phyloP scores from a whole-genome alignment of 64 coral and sea anemone species.

The Pocillopora verrucosa region DNA sequence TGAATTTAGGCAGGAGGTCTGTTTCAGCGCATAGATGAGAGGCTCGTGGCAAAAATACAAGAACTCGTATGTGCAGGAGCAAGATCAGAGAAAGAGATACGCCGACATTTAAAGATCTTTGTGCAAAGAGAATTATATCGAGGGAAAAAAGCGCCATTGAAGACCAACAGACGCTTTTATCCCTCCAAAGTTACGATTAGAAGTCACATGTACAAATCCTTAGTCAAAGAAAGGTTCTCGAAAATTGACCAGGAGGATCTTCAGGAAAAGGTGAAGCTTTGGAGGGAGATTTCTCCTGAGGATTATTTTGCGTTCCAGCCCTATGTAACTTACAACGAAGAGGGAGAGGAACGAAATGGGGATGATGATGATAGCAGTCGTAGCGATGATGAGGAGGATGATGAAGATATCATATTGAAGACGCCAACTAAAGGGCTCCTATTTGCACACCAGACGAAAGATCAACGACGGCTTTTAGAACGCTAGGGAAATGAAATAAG shows the following conservation, averaged over 20 bases:
- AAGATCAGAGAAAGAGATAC: constrained; percentile 21
- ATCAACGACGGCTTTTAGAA: too few species aligned
- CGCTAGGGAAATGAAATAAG: too few species aligned
- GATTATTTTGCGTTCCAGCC: constrained; percentile 43
- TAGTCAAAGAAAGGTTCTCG: constrained; percentile 15
- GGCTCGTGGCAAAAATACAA: background rate
- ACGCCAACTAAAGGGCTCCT: too few species aligned
- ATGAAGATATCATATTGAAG: too few species aligned
- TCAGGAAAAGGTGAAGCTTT: constrained; percentile 14
- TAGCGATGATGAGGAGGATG: too few species aligned
- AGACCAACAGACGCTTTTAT: constrained; percentile 29
- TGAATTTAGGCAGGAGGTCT: constrained; percentile 7
- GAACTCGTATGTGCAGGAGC: background rate
- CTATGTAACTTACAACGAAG: constrained; percentile 1
- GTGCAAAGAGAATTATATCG: constrained; percentile 20
- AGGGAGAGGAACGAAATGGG: background rate
- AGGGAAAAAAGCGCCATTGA: background rate
- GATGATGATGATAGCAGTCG: background rate
- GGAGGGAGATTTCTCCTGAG: background rate
- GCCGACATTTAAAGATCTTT: constrained; percentile 25
- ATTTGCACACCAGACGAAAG: too few species aligned
- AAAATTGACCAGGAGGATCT: constrained; percentile 47
- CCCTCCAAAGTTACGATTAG: constrained; percentile 10
- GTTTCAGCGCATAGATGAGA: constrained; percentile 13
- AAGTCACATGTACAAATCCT: constrained; percentile 49